Percentiles rank a stretch among this genome's conserved stretches.
Conservation (phyloP, 2,113 vertebrate species). For the Rhineura floridana region DNA sequence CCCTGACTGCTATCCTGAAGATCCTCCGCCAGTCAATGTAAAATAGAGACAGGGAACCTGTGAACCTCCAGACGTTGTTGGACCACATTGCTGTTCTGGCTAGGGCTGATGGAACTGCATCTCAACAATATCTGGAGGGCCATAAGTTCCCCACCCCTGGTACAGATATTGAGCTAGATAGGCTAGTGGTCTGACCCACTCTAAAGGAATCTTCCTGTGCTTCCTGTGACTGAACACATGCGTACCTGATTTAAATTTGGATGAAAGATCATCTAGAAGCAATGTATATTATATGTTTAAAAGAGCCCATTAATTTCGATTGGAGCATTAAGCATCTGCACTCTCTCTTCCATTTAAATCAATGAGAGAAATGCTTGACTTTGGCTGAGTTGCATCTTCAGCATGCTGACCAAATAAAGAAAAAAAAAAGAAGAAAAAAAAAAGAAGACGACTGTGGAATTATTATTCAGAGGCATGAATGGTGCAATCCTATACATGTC, state of each 20-base stretch:
- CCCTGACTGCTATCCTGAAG: too few species aligned
- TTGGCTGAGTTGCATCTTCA: background rate
- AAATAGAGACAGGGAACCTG: too few species aligned
- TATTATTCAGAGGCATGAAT: background rate
- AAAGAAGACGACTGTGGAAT: background rate
- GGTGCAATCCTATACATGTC: background rate
- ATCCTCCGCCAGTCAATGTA: too few species aligned
- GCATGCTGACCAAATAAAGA: too few species aligned
- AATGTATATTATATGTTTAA: background rate
- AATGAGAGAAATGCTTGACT: background rate
- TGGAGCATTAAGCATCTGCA: background rate
- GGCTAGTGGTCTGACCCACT: too few species aligned
- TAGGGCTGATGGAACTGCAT: too few species aligned
- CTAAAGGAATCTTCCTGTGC: background rate
- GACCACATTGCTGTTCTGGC: too few species aligned
- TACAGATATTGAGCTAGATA: too few species aligned
- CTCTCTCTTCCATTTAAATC: background rate
- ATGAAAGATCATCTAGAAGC: background rate
- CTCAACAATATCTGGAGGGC: too few species aligned
- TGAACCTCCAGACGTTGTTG: too few species aligned
- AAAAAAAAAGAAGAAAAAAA: too few species aligned
- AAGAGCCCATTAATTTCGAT: background rate
- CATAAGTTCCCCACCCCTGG: too few species aligned
- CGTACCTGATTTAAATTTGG: background rate
- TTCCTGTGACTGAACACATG: background rate